Base-by-base conservation (phyloP, 2,888 invertebrate genomes). In the Caenorhabditis sulstoni region DNA sequence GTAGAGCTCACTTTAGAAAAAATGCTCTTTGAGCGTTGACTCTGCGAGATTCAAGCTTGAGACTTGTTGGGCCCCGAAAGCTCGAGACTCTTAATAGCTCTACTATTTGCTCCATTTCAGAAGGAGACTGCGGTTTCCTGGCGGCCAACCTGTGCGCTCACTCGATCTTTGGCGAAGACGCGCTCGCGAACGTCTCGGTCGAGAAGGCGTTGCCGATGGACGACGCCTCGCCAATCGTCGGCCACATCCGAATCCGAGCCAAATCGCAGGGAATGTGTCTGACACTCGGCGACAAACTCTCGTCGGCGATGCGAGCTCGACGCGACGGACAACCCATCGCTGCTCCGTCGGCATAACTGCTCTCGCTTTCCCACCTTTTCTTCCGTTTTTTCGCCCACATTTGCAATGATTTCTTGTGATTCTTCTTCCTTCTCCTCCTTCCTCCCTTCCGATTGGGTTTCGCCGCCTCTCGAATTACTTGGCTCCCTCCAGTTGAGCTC, bases 181-280 rank as follows among this genome's bases (percentile, higher is more conserved):
- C 98, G 3, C 93, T 99, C 86, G 98, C 98, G 81, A 99, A 99
- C 93, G 93, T 99, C 88, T 97, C 97, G 91, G 96, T 99, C 89
- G 99, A 99, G 92, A 96, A 95, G 89, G 71, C 91, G 18, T 84
- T 90, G 1, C 90, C 90, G 35, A 85, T 90, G 66, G 91, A 82
- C 80, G 87, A 89, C 8, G 94, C 94, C 88, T 94, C 95, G 49
- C 94, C 96, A 64, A 97, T 99, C 16, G 94, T 94, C 16, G 99
- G 99, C 0, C 98, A 99, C 91, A 97, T 99, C 91, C 93, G 99
- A 86, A 98, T 99, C 87, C 93, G 99, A 81, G 98, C 99, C 77
- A 99, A 99, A 93, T 97, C 96, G 90, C 98, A 98, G 94, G 99
- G 99, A 79, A 99, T 99, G 98, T 99, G 99, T 4, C 92, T 99